Percentiles rank a stretch among this genome's conserved stretches.
Conservation (phyloP, 2,888 invertebrate genomes). For the Abrostola tripartita region DNA sequence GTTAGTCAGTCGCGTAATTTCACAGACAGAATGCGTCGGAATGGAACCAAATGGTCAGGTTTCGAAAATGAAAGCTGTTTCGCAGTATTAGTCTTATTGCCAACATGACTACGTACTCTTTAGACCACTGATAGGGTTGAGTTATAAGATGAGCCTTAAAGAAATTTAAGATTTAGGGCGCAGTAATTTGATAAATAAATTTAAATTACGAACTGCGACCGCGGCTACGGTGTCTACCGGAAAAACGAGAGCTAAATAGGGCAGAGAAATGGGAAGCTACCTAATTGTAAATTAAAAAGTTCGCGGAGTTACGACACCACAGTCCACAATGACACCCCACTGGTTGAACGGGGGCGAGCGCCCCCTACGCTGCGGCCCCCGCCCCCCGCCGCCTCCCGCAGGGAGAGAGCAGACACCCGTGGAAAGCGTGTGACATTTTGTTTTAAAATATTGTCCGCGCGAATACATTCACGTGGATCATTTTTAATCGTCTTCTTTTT, state of each 20-base stretch:
- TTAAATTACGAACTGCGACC: slow-evolving; percentile 81
- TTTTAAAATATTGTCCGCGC: slow-evolving; percentile 88
- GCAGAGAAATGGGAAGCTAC: slow-evolving; percentile 88
- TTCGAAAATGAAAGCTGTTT: slow-evolving; percentile 15
- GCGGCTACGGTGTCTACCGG: slow-evolving; percentile 78
- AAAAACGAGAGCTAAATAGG: slow-evolving; percentile 88
- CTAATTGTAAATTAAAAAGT: slow-evolving; percentile 89
- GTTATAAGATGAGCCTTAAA: slow-evolving; percentile 56
- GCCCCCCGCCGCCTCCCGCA: slow-evolving; percentile 53
- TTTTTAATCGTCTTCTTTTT: slow-evolving; percentile 83
- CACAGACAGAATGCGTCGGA: not conserved
- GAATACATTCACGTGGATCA: slow-evolving; percentile 87
- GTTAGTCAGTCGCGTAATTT: not conserved
- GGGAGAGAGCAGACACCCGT: slow-evolving; percentile 80
- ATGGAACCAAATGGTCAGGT: slow-evolving; percentile 2
- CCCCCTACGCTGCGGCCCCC: slow-evolving; percentile 57
- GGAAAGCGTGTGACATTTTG: slow-evolving; percentile 88
- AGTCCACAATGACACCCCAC: slow-evolving; percentile 87
- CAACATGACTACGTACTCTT: slow-evolving; percentile 22
- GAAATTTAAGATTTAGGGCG: slow-evolving; percentile 70
- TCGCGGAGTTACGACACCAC: slow-evolving; percentile 88
- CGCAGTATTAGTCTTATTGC: slow-evolving; percentile 16
- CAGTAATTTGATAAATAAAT: slow-evolving; percentile 85
- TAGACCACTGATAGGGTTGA: slow-evolving; percentile 32
- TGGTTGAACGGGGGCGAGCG: slow-evolving; percentile 65